Evolutionary conservation across 2,888 invertebrate genomes (phyloP).

Genomic region (Molanna angustata): DNA sequence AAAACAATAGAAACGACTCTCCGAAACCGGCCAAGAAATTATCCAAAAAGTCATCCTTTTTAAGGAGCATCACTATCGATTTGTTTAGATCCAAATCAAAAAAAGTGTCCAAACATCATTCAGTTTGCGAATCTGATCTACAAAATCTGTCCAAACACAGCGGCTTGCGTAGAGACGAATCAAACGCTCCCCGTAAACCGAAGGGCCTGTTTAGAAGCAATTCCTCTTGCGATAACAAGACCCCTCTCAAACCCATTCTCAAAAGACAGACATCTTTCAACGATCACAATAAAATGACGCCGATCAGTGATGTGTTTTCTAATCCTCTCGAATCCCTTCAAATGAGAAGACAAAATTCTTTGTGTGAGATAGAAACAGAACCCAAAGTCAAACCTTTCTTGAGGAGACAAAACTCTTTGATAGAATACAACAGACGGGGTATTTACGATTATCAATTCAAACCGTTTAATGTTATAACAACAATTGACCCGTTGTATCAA

Average conservation of each 20-base stretch:
- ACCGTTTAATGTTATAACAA: slow-evolving; percentile 55
- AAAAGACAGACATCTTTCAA: slow-evolving; percentile 55
- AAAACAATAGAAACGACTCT: slow-evolving; percentile 53
- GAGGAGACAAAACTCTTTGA: slow-evolving; percentile 54
- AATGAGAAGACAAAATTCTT: slow-evolving; percentile 46
- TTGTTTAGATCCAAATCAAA: slow-evolving; percentile 55
- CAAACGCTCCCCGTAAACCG: slow-evolving; percentile 48
- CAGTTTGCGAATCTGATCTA: slow-evolving; percentile 49
- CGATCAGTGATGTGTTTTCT: neutral
- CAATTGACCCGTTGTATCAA: slow-evolving; percentile 58
- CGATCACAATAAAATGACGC: slow-evolving; percentile 39
- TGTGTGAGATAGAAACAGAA: slow-evolving; percentile 56
- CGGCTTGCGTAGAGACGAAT: slow-evolving; percentile 49
- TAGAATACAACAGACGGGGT: slow-evolving; percentile 52
- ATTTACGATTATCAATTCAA: slow-evolving; percentile 50
- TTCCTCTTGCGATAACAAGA: slow-evolving; percentile 52
- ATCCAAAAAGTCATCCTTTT: slow-evolving; percentile 56
- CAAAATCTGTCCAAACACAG: slow-evolving; percentile 47
- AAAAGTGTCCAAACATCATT: slow-evolving; percentile 54
- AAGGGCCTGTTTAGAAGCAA: slow-evolving; percentile 54
- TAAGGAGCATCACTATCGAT: slow-evolving; percentile 55
- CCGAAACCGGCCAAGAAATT: slow-evolving; percentile 59
- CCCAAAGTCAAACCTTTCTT: slow-evolving; percentile 55
- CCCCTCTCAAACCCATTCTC: slow-evolving; percentile 41
- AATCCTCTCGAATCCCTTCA: slow-evolving; percentile 8